These are phyloP conservation scores for Helostoma temminkii DNA, from an alignment of 2,797 vertebrate species.

Conservation along the genomic window DNA sequence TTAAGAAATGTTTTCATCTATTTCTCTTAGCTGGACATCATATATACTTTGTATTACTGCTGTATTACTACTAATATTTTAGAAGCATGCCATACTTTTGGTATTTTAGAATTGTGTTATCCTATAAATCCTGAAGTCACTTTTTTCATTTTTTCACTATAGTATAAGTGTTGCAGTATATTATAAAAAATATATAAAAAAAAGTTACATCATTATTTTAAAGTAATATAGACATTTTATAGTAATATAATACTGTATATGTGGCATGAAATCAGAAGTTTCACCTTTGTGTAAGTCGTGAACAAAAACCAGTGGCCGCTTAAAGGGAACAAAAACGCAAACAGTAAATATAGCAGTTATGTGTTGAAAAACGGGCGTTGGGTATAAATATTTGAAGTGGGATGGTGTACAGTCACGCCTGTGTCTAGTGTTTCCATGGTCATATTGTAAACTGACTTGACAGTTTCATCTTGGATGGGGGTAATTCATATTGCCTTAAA, in stretches of 20 bases:
- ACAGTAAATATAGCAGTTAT: not conserved
- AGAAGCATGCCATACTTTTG: not conserved
- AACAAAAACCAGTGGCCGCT: not conserved
- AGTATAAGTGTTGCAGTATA: not conserved
- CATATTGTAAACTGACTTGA: conserved; percentile 14
- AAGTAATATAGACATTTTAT: no score
- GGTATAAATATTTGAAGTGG: not conserved
- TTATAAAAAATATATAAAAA: not conserved
- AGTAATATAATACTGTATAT: no score
- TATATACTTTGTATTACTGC: not conserved
- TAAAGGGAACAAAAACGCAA: not conserved
- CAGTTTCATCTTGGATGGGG: conserved; percentile 8
- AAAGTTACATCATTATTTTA: no score
- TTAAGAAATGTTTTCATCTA: conserved; percentile 5
- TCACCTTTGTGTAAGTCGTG: not conserved
- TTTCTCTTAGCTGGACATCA: not conserved
- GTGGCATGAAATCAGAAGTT: not conserved
- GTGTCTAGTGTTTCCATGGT: conserved; percentile 2
- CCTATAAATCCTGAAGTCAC: not conserved
- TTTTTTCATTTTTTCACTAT: conserved; percentile 3
- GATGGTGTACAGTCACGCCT: not conserved
- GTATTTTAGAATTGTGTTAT: not conserved
- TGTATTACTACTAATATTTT: not conserved
- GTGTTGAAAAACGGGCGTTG: not conserved
- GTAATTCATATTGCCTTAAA: conserved; percentile 27